Evolutionary conservation across 2,888 invertebrate species (phyloP).

Genomic region (Drosophila sordidapex): DNA sequence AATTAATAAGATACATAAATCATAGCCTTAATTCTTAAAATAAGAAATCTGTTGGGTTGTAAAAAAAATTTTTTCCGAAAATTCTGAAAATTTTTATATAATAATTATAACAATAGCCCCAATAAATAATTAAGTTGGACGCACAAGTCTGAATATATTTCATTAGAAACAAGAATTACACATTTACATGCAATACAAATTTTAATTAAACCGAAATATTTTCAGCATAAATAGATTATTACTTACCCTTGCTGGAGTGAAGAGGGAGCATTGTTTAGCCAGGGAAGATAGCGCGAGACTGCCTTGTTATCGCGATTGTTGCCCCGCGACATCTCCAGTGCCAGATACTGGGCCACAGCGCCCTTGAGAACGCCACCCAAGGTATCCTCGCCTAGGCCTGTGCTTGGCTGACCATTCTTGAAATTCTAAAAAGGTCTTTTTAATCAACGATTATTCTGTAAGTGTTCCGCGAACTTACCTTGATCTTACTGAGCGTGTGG

Average conservation of each 20-base stretch:
- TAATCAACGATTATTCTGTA: fast-evolving
- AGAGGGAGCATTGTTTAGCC: conserved; percentile 94
- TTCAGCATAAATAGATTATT: neutral
- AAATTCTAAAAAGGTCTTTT: conserved; percentile 69
- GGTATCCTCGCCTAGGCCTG: conserved; percentile 96
- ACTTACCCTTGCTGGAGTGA: conserved; percentile 92
- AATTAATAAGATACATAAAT: neutral
- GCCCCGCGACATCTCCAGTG: conserved; percentile 96
- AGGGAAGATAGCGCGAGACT: conserved; percentile 93
- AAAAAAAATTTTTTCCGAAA: neutral
- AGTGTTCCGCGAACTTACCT: conserved; percentile 87
- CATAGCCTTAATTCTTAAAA: neutral
- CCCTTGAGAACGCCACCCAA: conserved; percentile 98
- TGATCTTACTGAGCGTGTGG: conserved; percentile 97
- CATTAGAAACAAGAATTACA: neutral
- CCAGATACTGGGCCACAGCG: conserved; percentile 96
- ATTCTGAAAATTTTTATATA: neutral
- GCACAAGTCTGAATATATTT: neutral
- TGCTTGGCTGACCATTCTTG: conserved; percentile 87
- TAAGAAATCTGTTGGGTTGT: neutral
- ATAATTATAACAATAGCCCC: neutral
- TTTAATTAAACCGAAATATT: neutral
- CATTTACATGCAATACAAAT: neutral
- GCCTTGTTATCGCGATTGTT: conserved; percentile 93
- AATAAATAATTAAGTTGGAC: neutral